These are phyloP conservation scores for Magallana nippona DNA, from an alignment of 2,888 invertebrate genomes.

Conservation along the genomic window DNA sequence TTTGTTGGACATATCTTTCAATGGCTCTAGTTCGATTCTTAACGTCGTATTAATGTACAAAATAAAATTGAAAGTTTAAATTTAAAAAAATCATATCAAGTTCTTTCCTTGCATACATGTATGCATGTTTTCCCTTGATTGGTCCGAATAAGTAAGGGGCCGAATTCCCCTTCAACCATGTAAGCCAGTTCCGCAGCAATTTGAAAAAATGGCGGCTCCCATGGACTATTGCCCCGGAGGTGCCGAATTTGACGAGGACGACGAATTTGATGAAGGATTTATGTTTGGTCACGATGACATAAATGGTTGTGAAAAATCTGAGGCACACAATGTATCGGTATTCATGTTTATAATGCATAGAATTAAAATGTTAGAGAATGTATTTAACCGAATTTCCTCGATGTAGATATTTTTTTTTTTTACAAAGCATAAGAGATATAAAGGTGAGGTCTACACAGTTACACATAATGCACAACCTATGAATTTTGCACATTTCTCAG, in stretches of 20 bases:
- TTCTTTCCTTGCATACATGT: too few relatives aligned
- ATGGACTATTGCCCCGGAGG: conserved; percentile 61
- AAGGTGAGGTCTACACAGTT: too few relatives aligned
- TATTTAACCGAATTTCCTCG: not conserved
- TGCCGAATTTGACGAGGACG: conserved; percentile 63
- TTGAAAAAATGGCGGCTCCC: conserved; percentile 55
- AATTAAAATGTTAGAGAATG: not conserved
- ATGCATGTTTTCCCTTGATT: too few relatives aligned
- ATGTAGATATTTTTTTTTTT: not conserved
- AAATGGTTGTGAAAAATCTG: not conserved
- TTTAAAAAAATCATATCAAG: too few relatives aligned
- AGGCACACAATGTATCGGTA: not conserved
- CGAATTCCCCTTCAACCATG: not conserved
- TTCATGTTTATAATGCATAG: not conserved
- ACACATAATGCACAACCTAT: too few relatives aligned
- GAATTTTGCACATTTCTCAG: not conserved
- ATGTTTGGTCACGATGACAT: conserved; percentile 52
- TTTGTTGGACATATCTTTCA: too few relatives aligned
- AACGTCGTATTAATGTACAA: too few relatives aligned
- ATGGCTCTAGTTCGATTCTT: too few relatives aligned
- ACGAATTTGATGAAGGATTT: conserved; percentile 66
- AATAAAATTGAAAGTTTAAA: too few relatives aligned
- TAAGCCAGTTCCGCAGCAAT: not conserved
- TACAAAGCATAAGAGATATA: too few relatives aligned
- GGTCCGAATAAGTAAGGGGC: not conserved